These are phyloP conservation scores for Drosophila bocqueti DNA, from an alignment of 1,140 invertebrate species.

Conservation along the genomic window DNA sequence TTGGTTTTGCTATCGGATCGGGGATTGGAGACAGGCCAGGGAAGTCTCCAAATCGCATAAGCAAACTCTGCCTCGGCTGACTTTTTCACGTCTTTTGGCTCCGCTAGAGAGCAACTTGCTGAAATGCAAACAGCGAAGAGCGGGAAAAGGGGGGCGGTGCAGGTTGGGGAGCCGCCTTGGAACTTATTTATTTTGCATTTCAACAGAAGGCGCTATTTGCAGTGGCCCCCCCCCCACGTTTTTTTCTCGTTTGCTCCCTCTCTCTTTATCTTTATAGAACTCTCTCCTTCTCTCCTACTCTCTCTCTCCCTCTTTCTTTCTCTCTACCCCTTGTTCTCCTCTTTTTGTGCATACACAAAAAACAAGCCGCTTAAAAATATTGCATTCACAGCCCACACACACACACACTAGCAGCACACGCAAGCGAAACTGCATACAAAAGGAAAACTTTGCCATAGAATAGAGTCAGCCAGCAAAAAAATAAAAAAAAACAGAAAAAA, in stretches of 20 bases:
- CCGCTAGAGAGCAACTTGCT: constrained; percentile 64
- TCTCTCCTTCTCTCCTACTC: constrained; percentile 2
- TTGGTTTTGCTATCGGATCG: constrained; percentile 20
- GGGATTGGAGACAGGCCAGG: constrained; percentile 26
- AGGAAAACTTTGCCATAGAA: constrained; percentile 56
- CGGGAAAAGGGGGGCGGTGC: constrained; percentile 2
- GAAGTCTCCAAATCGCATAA: constrained; percentile 66
- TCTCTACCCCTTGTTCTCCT: constrained; percentile 3
- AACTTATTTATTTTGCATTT: constrained; percentile 63
- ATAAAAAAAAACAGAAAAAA: constrained; percentile 3
- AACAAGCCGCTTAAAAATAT: constrained; percentile 75
- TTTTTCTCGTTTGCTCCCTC: background rate
- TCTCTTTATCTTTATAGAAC: constrained; percentile 10
- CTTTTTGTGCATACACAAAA: constrained; percentile 35
- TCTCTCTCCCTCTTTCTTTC: background rate
- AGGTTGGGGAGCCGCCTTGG: constrained; percentile 32
- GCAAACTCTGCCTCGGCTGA: constrained; percentile 57
- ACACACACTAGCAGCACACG: constrained; percentile 5
- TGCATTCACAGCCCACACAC: constrained; percentile 51
- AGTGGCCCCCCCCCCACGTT: constrained; percentile 11
- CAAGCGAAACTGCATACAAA: constrained; percentile 41
- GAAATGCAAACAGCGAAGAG: constrained; percentile 43
- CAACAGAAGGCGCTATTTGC: constrained; percentile 66
- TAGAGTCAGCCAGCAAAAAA: constrained; percentile 40
- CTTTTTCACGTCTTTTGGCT: constrained; percentile 52